These are phyloP conservation scores for Crotalus helleri DNA, from an alignment of 2,113 vertebrate genomes.

Conservation along the genomic window DNA sequence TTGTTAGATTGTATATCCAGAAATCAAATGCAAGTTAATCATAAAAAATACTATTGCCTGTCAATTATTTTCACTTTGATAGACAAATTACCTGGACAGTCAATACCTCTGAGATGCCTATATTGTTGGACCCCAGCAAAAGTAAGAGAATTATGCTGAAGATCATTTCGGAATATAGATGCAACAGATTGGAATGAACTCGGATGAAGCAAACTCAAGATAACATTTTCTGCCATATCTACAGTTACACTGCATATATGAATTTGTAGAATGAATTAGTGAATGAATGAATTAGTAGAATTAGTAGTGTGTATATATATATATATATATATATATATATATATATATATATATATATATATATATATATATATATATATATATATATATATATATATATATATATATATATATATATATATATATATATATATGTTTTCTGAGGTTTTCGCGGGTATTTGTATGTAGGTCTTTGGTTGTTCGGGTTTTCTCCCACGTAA, in stretches of 20 bases:
- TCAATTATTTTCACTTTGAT: constrained; percentile 3
- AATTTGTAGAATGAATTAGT: background rate
- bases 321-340: too few species aligned
- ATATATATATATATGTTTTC: too few species aligned
- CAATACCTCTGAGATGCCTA: background rate
- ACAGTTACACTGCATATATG: background rate
- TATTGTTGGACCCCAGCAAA: constrained; percentile 6
- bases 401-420: too few species aligned
- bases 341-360: too few species aligned
- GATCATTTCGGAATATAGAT: constrained; percentile 8
- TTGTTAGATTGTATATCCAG: background rate
- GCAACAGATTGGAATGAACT: background rate
- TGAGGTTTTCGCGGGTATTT: too few species aligned
- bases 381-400: too few species aligned
- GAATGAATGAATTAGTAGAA: too few species aligned
- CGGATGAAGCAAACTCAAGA: background rate
- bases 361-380: too few species aligned
- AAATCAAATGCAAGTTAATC: background rate
- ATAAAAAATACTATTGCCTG: background rate
- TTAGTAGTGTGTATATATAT: too few species aligned
- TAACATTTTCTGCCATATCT: background rate
- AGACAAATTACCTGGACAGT: background rate
- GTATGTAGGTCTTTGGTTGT: too few species aligned
- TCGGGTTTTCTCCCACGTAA: too few species aligned
- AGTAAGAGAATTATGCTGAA: constrained; percentile 14